Base-by-base conservation (phyloP, 2,888 invertebrate species). In the Macropis europaea region DNA sequence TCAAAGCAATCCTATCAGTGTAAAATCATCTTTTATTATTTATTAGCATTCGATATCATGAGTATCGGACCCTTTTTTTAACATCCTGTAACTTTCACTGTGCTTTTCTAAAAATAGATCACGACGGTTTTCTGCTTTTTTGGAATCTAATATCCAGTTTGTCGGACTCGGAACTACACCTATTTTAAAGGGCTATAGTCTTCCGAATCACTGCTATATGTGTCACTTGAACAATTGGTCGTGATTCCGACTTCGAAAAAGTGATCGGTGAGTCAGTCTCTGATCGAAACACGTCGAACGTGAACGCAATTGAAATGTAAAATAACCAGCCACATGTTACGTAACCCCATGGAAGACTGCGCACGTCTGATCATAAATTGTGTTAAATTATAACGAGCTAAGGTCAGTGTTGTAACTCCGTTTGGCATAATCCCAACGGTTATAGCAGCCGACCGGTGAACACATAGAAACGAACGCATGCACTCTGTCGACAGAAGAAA, bases 311-410 rank as follows among this genome's bases (percentile, higher is more conserved):
- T 56, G 62, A 26, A 76, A 67, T 67, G 59, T 76, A 73, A 76
- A n/a, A 76, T 76, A 73, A 53, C 57, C 13, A 68, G 52, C 67
- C 45, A 70, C 59, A 9, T 56, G 63, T 76, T 67, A 76, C 52
- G 72, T 67, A 68, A 72, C 56, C 24, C 17, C 15, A n/a, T 54
- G 40, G 57, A 30, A 64, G 53, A 61, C 62, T 67, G 43, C 50
- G 48, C 57, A 60, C 40, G 54, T 70, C 19, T 53, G 64, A n/a
- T 45, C 38, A 26, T 54, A 57, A 57, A 57, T 68, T 53, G 40
- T 13, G 53, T 68, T 68, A 50, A 71, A 71, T 43, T 43, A 38
- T 68, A 61, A 60, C 61, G 54, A 43, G 68, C 50, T 72, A 72
- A 72, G 71, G 71, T 47, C 71, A 57, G 11, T 32, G 17, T 24